phyloP scores from a whole-genome alignment of 1,140 invertebrate genomes.

The Procambarus clarkii region DNA sequence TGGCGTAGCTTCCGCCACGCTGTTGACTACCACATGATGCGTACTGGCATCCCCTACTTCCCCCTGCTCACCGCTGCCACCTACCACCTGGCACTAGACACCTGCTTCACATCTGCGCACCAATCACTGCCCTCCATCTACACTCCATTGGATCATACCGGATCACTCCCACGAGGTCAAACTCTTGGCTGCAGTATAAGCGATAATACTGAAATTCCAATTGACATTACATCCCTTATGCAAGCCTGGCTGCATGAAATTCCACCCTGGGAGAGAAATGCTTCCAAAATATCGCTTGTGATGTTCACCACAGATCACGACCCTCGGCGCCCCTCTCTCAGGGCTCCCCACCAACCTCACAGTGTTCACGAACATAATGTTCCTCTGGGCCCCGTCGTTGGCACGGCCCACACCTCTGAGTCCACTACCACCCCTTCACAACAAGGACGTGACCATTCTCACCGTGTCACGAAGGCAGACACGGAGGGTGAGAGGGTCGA shows the following conservation, averaged over 20 bases:
- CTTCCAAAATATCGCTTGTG: not conserved
- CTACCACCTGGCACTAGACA: not conserved
- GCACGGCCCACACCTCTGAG: not conserved
- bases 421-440: not conserved
- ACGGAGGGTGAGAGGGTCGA: too few relatives aligned
- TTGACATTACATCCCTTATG: not conserved
- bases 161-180: not conserved
- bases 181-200: not conserved
- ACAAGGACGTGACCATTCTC: not conserved
- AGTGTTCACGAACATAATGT: not conserved
- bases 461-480: not conserved
- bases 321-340: not conserved
- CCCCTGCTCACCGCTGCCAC: slow-evolving; percentile 3
- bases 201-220: not conserved
- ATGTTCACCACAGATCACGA: slow-evolving; percentile 3
- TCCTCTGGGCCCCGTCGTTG: not conserved
- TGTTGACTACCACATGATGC: slow-evolving; percentile 8
- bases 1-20: slow-evolving; percentile 22
- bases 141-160: too few relatives aligned
- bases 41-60: not conserved
- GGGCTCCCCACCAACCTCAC: not conserved
- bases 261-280: not conserved
- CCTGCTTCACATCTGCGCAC: not conserved
- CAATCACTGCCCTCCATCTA: not conserved
- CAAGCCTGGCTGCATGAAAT: slow-evolving; percentile 9